These are phyloP conservation scores for Acridotheres tristis DNA, from an alignment of 2,797 vertebrate species.

Conservation along the genomic window DNA sequence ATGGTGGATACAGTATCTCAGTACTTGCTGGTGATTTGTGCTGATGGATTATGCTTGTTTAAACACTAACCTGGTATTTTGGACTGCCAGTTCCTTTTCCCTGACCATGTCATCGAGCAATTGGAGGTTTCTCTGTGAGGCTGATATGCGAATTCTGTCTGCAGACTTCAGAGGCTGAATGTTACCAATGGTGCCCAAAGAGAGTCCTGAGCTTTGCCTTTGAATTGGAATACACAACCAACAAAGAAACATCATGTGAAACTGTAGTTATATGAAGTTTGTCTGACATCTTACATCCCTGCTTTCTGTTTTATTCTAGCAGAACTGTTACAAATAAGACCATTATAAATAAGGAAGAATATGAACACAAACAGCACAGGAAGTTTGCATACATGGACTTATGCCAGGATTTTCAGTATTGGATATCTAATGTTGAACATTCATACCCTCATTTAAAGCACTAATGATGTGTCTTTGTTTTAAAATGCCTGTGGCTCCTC, in stretches of 20 bases:
- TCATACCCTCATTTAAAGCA: not conserved
- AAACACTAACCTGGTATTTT: conserved; percentile 80
- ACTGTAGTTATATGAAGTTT: not conserved
- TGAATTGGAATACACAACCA: not conserved
- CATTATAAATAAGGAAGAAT: not conserved
- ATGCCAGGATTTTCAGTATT: not conserved
- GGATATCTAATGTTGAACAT: not conserved
- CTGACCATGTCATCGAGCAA: conserved; percentile 72
- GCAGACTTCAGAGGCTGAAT: conserved; percentile 9
- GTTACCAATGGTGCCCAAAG: not conserved
- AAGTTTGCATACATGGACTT: not conserved
- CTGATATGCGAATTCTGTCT: conserved; percentile 70
- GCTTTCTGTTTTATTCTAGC: not conserved
- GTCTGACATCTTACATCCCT: not conserved
- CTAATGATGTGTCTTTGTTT: not conserved
- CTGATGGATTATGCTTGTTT: not conserved
- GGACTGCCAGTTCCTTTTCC: conserved; percentile 78
- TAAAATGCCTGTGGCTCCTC: not conserved
- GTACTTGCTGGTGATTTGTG: not conserved
- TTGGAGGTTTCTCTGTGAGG: conserved; percentile 77
- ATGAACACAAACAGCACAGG: not conserved
- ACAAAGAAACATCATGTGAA: not conserved
- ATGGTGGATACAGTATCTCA: not conserved
- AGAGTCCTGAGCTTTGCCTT: conserved; percentile 66
- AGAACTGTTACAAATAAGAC: not conserved